Percentiles rank a stretch among this genome's conserved stretches.
Evolutionary conservation across 2,888 invertebrate genomes (phyloP).

Genomic region (Dorcus parallelipipedus): DNA sequence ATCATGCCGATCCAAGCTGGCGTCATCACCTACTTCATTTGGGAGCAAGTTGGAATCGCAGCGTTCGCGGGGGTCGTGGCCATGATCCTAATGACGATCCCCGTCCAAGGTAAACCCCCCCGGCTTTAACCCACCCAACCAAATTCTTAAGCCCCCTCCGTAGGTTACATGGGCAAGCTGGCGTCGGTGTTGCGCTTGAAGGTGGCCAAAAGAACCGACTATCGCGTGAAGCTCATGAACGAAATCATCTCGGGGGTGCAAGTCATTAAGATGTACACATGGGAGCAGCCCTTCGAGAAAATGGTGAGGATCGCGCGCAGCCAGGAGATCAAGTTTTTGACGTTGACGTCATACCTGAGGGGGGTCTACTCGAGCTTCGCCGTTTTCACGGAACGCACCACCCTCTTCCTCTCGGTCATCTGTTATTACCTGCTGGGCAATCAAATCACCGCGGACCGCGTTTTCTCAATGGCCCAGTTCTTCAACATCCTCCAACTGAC

Average conservation of each 20-base stretch:
- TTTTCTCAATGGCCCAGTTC: slow-evolving; percentile 75
- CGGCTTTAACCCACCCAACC: no score
- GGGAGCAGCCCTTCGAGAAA: slow-evolving; percentile 69
- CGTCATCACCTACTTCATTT: slow-evolving; percentile 60
- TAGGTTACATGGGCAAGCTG: slow-evolving; percentile 26
- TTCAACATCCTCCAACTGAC: slow-evolving; percentile 71
- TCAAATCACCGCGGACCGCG: slow-evolving; percentile 57
- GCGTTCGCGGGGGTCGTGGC: slow-evolving; percentile 61
- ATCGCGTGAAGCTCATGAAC: slow-evolving; percentile 67
- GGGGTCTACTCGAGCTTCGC: slow-evolving; percentile 62
- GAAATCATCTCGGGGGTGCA: slow-evolving; percentile 71
- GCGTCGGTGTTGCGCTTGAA: slow-evolving; percentile 37
- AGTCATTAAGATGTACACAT: slow-evolving; percentile 77
- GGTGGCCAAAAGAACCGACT: slow-evolving; percentile 57
- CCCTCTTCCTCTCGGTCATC: slow-evolving; percentile 76
- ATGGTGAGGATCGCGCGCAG: slow-evolving; percentile 59
- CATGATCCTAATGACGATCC: slow-evolving; percentile 53
- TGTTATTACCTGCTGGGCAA: slow-evolving; percentile 69
- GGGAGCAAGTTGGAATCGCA: slow-evolving; percentile 53
- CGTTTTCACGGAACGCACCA: slow-evolving; percentile 82
- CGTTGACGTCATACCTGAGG: slow-evolving; percentile 63
- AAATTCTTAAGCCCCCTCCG: neutral
- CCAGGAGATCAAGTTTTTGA: slow-evolving; percentile 64
- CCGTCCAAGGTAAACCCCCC: slow-evolving; percentile 50
- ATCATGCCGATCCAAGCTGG: slow-evolving; percentile 73